Evolutionary conservation across 1,140 invertebrate genomes (phyloP), one percentile per base, ranked within the genome.

Genomic region (Choristoneura fumiferana): DNA sequence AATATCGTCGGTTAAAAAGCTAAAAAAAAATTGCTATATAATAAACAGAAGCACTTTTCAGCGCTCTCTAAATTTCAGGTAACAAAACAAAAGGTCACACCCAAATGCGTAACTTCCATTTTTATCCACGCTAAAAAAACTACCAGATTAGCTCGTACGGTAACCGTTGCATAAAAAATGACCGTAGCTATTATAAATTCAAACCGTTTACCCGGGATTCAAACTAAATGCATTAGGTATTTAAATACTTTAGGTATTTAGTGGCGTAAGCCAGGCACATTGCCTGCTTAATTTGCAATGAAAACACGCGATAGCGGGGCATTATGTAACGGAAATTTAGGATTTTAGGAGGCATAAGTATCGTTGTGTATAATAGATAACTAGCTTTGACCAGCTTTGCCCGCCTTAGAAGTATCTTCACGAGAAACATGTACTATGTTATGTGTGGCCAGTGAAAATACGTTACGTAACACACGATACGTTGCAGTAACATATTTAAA

Each of bases 221-320:
- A 54, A 71, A 68, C 68, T 67, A 75, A 77, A 71, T 69, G 67
- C 65, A 72, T 75, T 73, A 81, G 66, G 65, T 70, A 75, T 77
- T 78, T 76, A 75, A 63, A 17, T 22, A 49, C 43, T 22, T 49
- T 49, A 49, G 43, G 18, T 49, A 49, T 55, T 35, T 45, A 34
- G 39, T 69, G 63, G 56, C 59, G 63, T 60, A 64, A 64, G 59
- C 54, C 67, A 56, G 67, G 66, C 68, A 60, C 57, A 55, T 61
- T 62, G 65, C 71, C 69, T 78, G 76, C 53, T 76, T 74, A 78
- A 78, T 78, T 78, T 72, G 67, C 69, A 71, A 69, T 74, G 73
- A 76, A 73, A 78, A 76, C 76, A 78, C 71, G 76, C 69, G 59
- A 60, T 57, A 60, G 61, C 52, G 60, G 12, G 43, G 43, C 43